Conservation (phyloP, 2,113 vertebrate species). For the Albula goreensis region DNA sequence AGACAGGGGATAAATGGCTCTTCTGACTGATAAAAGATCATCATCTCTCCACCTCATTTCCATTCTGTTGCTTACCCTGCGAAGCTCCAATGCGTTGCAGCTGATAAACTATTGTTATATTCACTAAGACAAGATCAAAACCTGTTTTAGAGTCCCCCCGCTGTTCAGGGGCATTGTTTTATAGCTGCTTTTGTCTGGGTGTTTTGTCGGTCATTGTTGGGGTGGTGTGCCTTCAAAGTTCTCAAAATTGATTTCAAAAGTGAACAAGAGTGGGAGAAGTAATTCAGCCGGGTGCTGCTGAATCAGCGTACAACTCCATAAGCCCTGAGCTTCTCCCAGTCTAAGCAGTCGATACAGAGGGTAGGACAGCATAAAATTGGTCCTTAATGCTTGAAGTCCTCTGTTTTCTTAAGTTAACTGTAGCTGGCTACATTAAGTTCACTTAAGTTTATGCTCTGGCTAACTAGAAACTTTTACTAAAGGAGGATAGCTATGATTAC, state of each 20-base stretch:
- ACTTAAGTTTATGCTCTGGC: too few relatives aligned
- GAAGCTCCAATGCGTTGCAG: too few relatives aligned
- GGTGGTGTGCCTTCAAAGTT: neutral
- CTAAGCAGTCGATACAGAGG: too few relatives aligned
- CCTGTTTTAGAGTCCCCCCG: neutral
- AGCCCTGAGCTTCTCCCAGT: neutral
- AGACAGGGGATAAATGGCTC: neutral
- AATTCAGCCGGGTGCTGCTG: neutral
- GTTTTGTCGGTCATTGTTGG: neutral
- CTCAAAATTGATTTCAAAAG: neutral
- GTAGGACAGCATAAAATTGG: too few relatives aligned
- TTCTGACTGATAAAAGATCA: neutral
- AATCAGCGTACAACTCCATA: neutral
- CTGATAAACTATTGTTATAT: neutral
- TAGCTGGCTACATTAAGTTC: too few relatives aligned
- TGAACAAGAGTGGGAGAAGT: neutral
- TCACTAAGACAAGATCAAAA: neutral
- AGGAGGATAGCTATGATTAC: too few relatives aligned
- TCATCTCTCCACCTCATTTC: neutral
- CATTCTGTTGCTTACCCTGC: neutral
- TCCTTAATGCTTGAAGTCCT: too few relatives aligned
- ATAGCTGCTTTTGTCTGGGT: neutral
- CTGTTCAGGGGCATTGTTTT: neutral
- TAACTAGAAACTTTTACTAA: too few relatives aligned
- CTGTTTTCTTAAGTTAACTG: too few relatives aligned